A percentile compares a stretch with the other conserved stretches of the same genome.
Evolutionary conservation across 2,888 invertebrate species (phyloP).

Genomic region (Drosophila buzzatii): DNA sequence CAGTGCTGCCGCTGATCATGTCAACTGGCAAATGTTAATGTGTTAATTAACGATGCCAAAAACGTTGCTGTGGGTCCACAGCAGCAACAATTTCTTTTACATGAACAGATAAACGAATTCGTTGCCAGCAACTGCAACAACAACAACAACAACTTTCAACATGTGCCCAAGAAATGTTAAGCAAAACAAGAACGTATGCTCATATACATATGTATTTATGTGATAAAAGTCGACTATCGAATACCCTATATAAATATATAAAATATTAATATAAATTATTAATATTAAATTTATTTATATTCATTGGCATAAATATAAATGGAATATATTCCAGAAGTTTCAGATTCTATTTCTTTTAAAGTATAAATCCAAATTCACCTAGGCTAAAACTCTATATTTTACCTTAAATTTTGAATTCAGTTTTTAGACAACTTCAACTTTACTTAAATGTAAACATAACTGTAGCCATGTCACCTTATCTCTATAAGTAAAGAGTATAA

Average conservation of each 20-base stretch:
- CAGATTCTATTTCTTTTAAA: neutral
- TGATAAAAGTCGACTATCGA: slow-evolving; percentile 3
- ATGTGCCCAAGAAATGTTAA: slow-evolving; percentile 43
- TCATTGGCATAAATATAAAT: too few relatives aligned
- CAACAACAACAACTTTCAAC: slow-evolving; percentile 34
- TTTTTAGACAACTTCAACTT: neutral
- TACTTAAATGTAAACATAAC: neutral
- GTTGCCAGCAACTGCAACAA: slow-evolving; percentile 32
- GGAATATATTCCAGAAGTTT: neutral
- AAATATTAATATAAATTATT: neutral
- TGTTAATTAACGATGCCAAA: slow-evolving; percentile 83
- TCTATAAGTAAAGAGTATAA: neutral
- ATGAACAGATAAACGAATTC: slow-evolving; percentile 41
- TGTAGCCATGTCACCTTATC: neutral
- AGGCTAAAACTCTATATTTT: neutral
- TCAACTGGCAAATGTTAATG: slow-evolving; percentile 81
- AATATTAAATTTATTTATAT: neutral
- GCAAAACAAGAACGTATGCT: slow-evolving; percentile 10
- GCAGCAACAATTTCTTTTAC: slow-evolving; percentile 21
- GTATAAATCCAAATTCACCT: too few relatives aligned
- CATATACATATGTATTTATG: neutral
- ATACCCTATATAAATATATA: slow-evolving; percentile 29
- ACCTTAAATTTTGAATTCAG: neutral
- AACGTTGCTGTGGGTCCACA: slow-evolving; percentile 80
- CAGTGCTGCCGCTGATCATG: slow-evolving; percentile 3